Conservation (phyloP, 2,113 vertebrate species). For the Saccopteryx bilineata region DNA sequence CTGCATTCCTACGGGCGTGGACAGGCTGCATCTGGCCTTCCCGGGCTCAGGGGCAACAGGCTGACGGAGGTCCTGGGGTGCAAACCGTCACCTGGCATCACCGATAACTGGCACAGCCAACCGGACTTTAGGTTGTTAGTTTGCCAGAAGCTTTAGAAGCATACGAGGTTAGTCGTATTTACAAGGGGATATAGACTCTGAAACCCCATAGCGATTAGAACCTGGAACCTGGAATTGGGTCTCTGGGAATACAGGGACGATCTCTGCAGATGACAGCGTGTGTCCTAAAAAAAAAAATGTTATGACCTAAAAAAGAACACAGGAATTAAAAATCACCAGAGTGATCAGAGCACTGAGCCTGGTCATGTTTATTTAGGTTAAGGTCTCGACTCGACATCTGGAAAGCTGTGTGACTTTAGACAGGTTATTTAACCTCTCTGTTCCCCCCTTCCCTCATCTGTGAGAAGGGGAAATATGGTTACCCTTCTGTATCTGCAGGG, state of each 20-base stretch:
- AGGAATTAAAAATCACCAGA: background rate
- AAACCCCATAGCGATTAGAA: background rate
- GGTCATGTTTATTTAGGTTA: background rate
- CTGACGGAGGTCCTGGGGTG: background rate
- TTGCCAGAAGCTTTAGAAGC: background rate
- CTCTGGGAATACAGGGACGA: background rate
- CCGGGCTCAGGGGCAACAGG: background rate
- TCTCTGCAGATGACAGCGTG: background rate
- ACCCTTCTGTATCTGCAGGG: background rate
- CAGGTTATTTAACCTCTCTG: background rate
- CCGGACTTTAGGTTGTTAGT: background rate
- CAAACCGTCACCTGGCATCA: no score
- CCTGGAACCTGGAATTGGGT: slow-evolving; percentile 59
- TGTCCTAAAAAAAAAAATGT: slow-evolving; percentile 5
- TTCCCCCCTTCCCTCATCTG: background rate
- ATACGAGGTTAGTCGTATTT: background rate
- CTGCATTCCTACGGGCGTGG: background rate
- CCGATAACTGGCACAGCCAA: background rate
- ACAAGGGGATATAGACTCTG: background rate
- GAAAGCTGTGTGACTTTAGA: background rate
- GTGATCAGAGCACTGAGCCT: background rate
- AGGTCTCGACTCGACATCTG: background rate
- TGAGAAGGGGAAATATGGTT: background rate
- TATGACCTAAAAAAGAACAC: slow-evolving; percentile 25
- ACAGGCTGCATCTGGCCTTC: fast-evolving